Conservation (phyloP, 1,140 invertebrate species). For the Drosophila bifasciata region DNA sequence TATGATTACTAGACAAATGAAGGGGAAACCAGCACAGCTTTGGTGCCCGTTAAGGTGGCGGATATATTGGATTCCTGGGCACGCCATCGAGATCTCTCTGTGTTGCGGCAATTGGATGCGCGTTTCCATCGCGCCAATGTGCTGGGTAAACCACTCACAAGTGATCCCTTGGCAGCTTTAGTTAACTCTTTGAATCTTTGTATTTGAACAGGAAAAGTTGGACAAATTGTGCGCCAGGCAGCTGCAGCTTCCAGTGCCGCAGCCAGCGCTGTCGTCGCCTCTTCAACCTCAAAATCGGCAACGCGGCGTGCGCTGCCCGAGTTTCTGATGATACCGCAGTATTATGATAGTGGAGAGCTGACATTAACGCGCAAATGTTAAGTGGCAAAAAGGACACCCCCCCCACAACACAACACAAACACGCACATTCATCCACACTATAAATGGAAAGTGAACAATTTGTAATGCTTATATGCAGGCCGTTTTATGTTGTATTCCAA, state of each 20-base stretch:
- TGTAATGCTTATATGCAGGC: too few relatives aligned
- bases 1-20: constrained; percentile 27
- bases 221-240: constrained; percentile 72
- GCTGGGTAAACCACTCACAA: constrained; percentile 50
- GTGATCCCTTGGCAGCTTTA: not conserved
- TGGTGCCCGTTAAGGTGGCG: constrained; percentile 64
- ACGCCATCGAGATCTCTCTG: constrained; percentile 67
- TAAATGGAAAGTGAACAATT: too few relatives aligned
- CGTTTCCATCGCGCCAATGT: constrained; percentile 74
- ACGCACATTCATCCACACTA: constrained; percentile 19
- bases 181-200: not conserved
- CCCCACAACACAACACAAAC: constrained; percentile 14
- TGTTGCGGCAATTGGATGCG: constrained; percentile 64
- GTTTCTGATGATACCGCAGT: constrained; percentile 78
- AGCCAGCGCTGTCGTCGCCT: constrained; percentile 25
- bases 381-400: constrained; percentile 1
- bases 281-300: constrained; percentile 39
- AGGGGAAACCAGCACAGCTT: constrained; percentile 11
- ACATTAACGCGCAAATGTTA: constrained; percentile 73
- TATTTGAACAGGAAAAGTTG: constrained; percentile 65
- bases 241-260: constrained; percentile 29
- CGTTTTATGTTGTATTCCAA: too few relatives aligned
- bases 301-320: constrained; percentile 64
- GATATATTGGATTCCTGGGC: constrained; percentile 70
- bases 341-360: constrained; percentile 74